A percentile compares a stretch with the other conserved stretches of the same genome.
Evolutionary conservation across 2,888 invertebrate species (phyloP).

Genomic region (Chrysolina oricalcia): DNA sequence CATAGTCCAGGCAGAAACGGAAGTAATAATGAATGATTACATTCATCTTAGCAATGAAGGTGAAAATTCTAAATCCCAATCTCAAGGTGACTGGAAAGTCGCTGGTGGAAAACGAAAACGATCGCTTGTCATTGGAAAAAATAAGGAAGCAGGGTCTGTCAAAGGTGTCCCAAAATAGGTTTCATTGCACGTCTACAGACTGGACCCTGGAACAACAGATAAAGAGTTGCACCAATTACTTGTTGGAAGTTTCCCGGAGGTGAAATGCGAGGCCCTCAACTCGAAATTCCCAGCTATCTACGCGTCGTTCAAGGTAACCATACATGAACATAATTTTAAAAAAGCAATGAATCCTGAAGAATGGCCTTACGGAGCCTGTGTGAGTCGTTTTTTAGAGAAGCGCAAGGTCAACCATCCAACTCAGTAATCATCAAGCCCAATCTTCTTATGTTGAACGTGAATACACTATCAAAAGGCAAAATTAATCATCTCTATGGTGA

Average conservation of each 20-base stretch:
- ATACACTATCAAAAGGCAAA: not conserved
- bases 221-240: not conserved
- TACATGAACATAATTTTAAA: not conserved
- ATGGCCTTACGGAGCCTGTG: not conserved
- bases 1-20: not conserved
- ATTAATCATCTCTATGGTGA: no score
- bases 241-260: slow-evolving; percentile 12
- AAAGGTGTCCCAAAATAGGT: not conserved
- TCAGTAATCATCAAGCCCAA: not conserved
- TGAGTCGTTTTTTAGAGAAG: not conserved
- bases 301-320: not conserved
- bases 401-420: not conserved
- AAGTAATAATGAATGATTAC: not conserved
- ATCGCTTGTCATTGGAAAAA: not conserved
- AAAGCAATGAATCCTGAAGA: not conserved
- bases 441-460: no score
- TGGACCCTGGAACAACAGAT: not conserved
- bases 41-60: not conserved
- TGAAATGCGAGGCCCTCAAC: not conserved
- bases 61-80: not conserved
- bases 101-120: not conserved
- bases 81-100: not conserved
- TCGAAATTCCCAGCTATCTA: not conserved
- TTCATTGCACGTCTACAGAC: not conserved
- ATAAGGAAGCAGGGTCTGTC: not conserved